Base-by-base conservation (phyloP, 2,888 invertebrate species). In the Apamea anceps region DNA sequence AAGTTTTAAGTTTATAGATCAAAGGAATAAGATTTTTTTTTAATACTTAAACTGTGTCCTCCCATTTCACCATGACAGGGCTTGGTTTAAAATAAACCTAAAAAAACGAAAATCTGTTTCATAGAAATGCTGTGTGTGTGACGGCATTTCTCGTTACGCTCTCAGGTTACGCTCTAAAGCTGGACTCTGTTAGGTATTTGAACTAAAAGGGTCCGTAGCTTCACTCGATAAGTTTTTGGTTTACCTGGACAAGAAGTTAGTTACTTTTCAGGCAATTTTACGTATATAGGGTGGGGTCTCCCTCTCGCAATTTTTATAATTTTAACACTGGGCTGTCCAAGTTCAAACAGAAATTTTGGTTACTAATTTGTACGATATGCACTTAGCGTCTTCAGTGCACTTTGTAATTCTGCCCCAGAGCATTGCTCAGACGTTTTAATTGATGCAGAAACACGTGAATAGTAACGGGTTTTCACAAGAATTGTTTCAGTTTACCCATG, bases 351-450 rank as follows among this genome's bases (percentile, higher is more conserved):
- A 75, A 62, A 6, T 21, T n/a, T 51, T 80, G 66, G 75, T 66
- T 60, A 45, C 45, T 25, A 28, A n/a, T 60, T 8, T 42, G 67
- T 25, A 10, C 6, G 4, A 54, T 71, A 74, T 75, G 42, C 66
- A 66, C 32, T 72, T 80, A 80, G n/a, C 37, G 32, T 80, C 66
- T 66, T 72, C 67, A 62, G 15, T 72, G 57, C 75, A 72, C 25
- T 75, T 72, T 75, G 75, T 67, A 80, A 67, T 75, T 81, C 8
- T 80, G 75, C 62, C 15, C 48, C 21, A 66, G 79, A 63, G 70
- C 42, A 45, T 80, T 71, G 54, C n/a, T 67, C 75, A 80, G 60
- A 62, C 28, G 45, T 62, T 75, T 81, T 75, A 62, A 81, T 75
- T 28, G 72, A 80, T 75, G 54, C 62, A 72, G 67, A 57, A 80